Conservation (phyloP, 1,140 invertebrate species). For the Centruroides sculpturatus region DNA sequence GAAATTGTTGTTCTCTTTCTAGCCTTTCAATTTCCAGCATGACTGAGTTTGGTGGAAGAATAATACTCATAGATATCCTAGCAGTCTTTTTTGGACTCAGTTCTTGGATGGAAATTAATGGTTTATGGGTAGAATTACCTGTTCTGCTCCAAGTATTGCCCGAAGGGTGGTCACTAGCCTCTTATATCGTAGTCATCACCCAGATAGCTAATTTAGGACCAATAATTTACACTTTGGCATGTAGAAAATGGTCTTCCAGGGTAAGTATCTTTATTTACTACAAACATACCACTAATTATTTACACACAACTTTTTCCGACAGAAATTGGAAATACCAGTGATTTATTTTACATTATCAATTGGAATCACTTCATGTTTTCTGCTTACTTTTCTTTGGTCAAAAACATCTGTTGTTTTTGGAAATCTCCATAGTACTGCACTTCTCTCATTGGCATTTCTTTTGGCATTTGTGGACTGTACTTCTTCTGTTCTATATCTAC, state of each 20-base stretch:
- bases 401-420: constrained; percentile 42
- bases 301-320: background rate
- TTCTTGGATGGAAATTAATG: constrained; percentile 80
- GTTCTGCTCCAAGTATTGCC: constrained; percentile 62
- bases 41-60: background rate
- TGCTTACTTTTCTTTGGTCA: constrained; percentile 59
- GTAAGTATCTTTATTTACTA: too few relatives aligned
- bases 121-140: constrained; percentile 77
- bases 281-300: background rate
- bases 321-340: constrained; percentile 36
- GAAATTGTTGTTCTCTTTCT: too few relatives aligned
- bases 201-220: constrained; percentile 79
- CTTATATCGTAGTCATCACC: constrained; percentile 64
- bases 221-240: constrained; percentile 40
- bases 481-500: constrained; percentile 78
- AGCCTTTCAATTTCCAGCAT: too few relatives aligned
- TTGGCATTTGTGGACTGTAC: constrained; percentile 79
- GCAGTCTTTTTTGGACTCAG: constrained; percentile 67
- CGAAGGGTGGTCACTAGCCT: constrained; percentile 75
- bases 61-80: constrained; percentile 37
- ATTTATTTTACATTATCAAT: constrained; percentile 51
- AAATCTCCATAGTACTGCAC: constrained; percentile 46
- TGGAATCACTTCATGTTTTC: constrained; percentile 46
- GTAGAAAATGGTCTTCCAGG: too few relatives aligned
- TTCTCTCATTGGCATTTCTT: constrained; percentile 61